Conservation (phyloP, 2,797 vertebrate species). For the Pseudopleuronectes americanus region DNA sequence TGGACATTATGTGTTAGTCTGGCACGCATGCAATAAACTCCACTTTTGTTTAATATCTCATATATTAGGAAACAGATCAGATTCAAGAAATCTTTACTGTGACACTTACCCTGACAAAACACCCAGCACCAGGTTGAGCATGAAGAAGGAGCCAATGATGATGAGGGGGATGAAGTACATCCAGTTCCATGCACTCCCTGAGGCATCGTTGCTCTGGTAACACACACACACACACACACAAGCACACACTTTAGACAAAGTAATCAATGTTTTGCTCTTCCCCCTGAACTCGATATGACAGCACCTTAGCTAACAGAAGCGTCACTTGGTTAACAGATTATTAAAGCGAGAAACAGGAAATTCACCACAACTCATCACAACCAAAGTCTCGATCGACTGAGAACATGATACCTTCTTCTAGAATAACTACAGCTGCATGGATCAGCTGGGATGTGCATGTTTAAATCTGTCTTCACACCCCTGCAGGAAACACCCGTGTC, state of each 20-base stretch:
- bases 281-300: slow-evolving; percentile 1
- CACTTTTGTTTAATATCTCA: neutral
- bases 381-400: slow-evolving; percentile 9
- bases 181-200: slow-evolving; percentile 97
- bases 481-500: neutral
- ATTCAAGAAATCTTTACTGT: neutral
- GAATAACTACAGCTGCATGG: neutral
- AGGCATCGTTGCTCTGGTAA: slow-evolving; percentile 93
- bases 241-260: slow-evolving; percentile 36
- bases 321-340: slow-evolving; percentile 21
- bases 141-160: slow-evolving; percentile 98
- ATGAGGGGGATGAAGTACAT: slow-evolving; percentile 98
- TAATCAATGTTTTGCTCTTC: slow-evolving; percentile 38
- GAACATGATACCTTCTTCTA: neutral
- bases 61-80: neutral
- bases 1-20: neutral
- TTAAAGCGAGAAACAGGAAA: slow-evolving; percentile 7
- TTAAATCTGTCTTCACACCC: neutral
- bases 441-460: neutral
- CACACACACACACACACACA: slow-evolving; percentile 41
- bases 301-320: slow-evolving; percentile 13
- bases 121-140: slow-evolving; percentile 96
- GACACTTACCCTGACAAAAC: slow-evolving; percentile 92
- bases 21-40: no score
- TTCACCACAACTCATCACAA: slow-evolving; percentile 14